phyloP scores from a whole-genome alignment of 2,113 vertebrate genomes.

The Solea solea region DNA sequence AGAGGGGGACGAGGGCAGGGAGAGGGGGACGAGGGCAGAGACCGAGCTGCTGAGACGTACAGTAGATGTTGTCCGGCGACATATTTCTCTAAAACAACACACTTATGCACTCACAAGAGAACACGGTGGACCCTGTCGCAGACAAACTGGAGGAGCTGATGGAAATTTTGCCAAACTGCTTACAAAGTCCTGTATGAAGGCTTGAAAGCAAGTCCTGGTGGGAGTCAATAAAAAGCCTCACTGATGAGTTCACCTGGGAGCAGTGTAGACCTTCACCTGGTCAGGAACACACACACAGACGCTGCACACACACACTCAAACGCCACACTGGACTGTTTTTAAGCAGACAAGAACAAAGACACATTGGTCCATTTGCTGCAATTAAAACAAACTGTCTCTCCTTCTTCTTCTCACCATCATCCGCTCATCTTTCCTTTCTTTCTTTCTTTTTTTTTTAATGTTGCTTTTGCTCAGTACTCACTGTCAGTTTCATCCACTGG shows the following conservation, averaged over 20 bases:
- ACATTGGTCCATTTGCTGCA: constrained; percentile 25
- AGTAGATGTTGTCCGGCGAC: constrained; percentile 51
- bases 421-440: not conserved
- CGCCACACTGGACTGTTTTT: constrained; percentile 51
- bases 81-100: constrained; percentile 13
- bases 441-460: not conserved
- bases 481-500: constrained; percentile 71
- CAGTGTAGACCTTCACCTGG: constrained; percentile 62
- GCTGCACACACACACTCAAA: constrained; percentile 19
- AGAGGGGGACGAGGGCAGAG: not conserved
- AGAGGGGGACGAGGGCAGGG: not conserved
- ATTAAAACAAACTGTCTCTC: constrained; percentile 22
- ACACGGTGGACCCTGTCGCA: constrained; percentile 19
- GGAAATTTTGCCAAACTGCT: constrained; percentile 42
- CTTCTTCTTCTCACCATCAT: not conserved
- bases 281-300: not conserved
- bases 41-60: constrained; percentile 18
- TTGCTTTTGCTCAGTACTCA: constrained; percentile 56
- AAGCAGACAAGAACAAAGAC: constrained; percentile 55
- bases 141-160: not conserved
- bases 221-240: constrained; percentile 46
- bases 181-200: constrained; percentile 42
- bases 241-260: constrained; percentile 60
- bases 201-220: constrained; percentile 28
- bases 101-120: constrained; percentile 18